Evolutionary conservation across 2,113 vertebrate genomes (phyloP).

Genomic region (Arizona elegans): DNA sequence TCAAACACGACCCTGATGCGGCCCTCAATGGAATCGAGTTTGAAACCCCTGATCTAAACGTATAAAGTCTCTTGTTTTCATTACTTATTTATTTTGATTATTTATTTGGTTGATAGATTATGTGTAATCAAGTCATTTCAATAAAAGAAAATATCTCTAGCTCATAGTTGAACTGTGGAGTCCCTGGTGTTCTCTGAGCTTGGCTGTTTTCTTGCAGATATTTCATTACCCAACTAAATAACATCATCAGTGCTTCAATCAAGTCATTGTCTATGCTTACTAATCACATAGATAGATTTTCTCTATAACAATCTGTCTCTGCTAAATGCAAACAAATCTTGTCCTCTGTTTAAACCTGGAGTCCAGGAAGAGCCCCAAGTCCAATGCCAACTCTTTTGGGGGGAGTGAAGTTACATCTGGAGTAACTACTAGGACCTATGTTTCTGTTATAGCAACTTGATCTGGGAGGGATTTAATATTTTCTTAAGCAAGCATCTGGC

Average conservation of each 20-base stretch:
- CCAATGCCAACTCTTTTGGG: background rate
- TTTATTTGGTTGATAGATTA: background rate
- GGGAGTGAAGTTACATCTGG: background rate
- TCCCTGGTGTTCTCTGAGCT: background rate
- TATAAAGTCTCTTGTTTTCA: background rate
- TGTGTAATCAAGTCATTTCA: background rate
- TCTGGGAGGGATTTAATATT: background rate
- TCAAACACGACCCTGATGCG: too few species aligned
- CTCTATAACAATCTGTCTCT: background rate
- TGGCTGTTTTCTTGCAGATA: background rate
- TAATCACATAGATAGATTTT: background rate
- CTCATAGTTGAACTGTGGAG: background rate
- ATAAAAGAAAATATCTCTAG: background rate
- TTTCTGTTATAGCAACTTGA: background rate
- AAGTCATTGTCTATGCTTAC: background rate
- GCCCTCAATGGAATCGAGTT: too few species aligned
- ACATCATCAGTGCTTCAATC: background rate
- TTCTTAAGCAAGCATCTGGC: background rate
- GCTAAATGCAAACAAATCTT: background rate
- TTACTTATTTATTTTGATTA: background rate
- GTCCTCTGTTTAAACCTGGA: background rate
- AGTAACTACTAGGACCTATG: background rate
- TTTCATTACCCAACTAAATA: background rate
- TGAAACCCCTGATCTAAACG: background rate
- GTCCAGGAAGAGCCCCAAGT: background rate